Evolutionary conservation across 2,113 vertebrate species (phyloP).

Genomic region (Opisthocomus hoazin): DNA sequence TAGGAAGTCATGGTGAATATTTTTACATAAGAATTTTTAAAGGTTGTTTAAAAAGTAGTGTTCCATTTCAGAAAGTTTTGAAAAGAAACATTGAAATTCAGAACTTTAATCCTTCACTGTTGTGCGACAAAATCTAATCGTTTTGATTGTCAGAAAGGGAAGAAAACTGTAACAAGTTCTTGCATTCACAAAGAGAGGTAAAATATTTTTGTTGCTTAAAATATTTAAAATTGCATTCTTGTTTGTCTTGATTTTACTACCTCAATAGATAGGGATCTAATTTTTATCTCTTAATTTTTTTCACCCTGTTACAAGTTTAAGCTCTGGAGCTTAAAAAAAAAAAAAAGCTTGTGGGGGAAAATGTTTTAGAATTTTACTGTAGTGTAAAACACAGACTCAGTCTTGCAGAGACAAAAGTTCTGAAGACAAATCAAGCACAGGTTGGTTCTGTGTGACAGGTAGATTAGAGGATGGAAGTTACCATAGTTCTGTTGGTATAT

Average conservation of each 20-base stretch:
- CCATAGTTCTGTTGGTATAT: background rate
- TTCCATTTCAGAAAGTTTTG: background rate
- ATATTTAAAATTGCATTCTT: background rate
- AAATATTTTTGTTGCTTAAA: background rate
- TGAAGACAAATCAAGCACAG: background rate
- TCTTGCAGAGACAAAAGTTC: background rate
- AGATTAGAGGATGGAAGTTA: background rate
- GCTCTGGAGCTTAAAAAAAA: background rate
- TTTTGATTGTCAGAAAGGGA: background rate
- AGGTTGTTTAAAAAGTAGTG: background rate
- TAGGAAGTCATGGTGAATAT: background rate
- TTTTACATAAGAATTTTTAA: background rate
- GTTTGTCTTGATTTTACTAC: background rate
- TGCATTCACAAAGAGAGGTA: background rate
- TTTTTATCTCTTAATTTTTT: background rate
- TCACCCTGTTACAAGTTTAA: rapidly evolving
- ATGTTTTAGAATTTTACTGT: background rate
- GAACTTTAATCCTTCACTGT: background rate
- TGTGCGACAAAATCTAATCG: background rate
- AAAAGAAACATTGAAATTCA: background rate
- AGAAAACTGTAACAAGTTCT: background rate
- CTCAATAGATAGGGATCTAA: background rate
- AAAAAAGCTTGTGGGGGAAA: background rate
- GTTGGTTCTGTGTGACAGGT: background rate
- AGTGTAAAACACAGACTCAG: background rate